These are phyloP conservation scores for Pseudolycoriella hygida DNA, from an alignment of 2,888 invertebrate genomes.

Conservation along the genomic window DNA sequence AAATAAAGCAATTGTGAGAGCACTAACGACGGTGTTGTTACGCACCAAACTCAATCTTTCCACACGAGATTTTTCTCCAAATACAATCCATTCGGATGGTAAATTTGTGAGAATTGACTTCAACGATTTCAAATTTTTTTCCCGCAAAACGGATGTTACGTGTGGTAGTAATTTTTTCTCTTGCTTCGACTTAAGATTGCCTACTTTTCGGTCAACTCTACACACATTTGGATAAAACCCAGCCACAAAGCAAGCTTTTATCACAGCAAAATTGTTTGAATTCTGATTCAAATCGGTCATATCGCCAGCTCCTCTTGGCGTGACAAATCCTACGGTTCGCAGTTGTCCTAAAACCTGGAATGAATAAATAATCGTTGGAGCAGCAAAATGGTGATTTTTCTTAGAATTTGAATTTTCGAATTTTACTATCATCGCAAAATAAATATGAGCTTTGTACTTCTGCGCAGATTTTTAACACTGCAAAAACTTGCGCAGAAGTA, in stretches of 20 bases:
- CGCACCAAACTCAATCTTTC: conserved; percentile 52
- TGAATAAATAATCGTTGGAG: no score
- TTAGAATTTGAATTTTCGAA: no score
- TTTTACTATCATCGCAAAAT: no score
- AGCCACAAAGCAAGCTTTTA: conserved; percentile 75
- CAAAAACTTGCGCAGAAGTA: no score
- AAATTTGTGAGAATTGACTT: conserved; percentile 26
- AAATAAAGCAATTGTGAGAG: conserved; percentile 62
- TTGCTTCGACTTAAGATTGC: conserved; percentile 43
- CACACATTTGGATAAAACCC: conserved; percentile 85
- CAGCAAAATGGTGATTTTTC: no score
- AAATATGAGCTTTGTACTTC: no score
- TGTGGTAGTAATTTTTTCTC: conserved; percentile 36
- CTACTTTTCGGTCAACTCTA: conserved; percentile 44
- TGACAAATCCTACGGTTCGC: conserved; percentile 17
- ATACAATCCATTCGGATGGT: conserved; percentile 71
- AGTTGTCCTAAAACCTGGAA: conserved; percentile 53
- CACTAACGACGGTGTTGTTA: conserved; percentile 65
- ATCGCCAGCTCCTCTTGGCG: conserved; percentile 44
- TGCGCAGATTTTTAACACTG: no score
- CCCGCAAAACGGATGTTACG: conserved; percentile 35
- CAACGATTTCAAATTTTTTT: conserved; percentile 11
- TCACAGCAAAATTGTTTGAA: conserved; percentile 74
- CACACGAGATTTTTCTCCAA: conserved; percentile 64
- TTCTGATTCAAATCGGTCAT: conserved; percentile 58